Evolutionary conservation across 2,888 invertebrate genomes (phyloP).

Genomic region (Xestia sexstrigata): DNA sequence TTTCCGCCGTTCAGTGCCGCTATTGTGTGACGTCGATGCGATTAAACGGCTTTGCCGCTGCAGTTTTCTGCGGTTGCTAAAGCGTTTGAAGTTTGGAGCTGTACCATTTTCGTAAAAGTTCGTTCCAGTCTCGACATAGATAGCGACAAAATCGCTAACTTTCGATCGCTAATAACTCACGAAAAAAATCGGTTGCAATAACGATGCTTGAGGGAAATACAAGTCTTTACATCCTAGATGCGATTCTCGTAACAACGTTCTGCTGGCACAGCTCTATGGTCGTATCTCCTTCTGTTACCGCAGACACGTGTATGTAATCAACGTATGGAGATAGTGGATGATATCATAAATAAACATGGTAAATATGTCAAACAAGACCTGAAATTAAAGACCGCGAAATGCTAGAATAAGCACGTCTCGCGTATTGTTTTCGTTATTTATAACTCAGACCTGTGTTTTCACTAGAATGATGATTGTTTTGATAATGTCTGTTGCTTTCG

Average conservation of each 20-base stretch:
- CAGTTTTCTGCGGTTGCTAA: background rate
- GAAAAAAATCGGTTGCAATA: too few species aligned
- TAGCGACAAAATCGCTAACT: too few species aligned
- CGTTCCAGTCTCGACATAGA: too few species aligned
- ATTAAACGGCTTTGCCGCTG: background rate
- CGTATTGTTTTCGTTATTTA: background rate
- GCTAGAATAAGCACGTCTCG: background rate
- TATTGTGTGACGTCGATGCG: too few species aligned
- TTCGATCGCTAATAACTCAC: too few species aligned
- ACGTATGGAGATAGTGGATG: background rate
- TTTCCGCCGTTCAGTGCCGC: too few species aligned
- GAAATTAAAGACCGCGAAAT: slow-evolving; percentile 2
- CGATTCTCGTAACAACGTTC: too few species aligned
- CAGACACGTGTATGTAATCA: background rate
- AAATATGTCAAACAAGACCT: background rate
- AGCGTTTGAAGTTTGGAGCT: too few species aligned
- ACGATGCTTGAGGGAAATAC: too few species aligned
- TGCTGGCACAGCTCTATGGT: too few species aligned
- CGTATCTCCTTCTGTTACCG: background rate
- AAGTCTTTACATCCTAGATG: too few species aligned
- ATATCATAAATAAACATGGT: background rate
- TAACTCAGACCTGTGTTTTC: background rate
- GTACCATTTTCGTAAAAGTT: background rate
- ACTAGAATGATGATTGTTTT: background rate
- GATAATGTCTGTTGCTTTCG: background rate